Percentiles rank a stretch among this genome's conserved stretches.
These are phyloP conservation scores for Zaprionus taronus DNA, from an alignment of 1,140 invertebrate species.

Conservation along the genomic window DNA sequence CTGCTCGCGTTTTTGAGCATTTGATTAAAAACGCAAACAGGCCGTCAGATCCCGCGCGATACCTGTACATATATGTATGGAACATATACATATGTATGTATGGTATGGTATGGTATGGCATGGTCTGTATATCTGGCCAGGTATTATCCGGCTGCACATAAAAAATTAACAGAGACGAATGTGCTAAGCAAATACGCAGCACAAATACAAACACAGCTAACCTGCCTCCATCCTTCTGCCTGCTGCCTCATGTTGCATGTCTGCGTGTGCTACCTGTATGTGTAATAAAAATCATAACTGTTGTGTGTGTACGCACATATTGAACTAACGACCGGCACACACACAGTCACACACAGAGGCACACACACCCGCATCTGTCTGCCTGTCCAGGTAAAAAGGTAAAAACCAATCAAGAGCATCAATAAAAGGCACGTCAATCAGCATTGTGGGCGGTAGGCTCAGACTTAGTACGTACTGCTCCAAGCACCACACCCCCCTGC, in stretches of 20 bases:
- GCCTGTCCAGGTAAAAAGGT: slow-evolving; percentile 64
- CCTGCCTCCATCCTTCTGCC: slow-evolving; percentile 3
- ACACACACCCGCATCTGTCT: slow-evolving; percentile 43
- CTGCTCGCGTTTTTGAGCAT: slow-evolving; percentile 52
- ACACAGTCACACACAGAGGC: background rate
- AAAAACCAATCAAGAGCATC: slow-evolving; percentile 84
- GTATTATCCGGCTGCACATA: slow-evolving; percentile 57
- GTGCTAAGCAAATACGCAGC: slow-evolving; percentile 54
- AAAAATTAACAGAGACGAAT: slow-evolving; percentile 72
- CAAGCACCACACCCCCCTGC: background rate
- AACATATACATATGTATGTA: too few relatives aligned
- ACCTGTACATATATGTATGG: background rate
- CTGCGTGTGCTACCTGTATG: slow-evolving; percentile 38
- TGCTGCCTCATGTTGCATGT: slow-evolving; percentile 6
- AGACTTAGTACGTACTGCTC: slow-evolving; percentile 6
- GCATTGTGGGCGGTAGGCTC: slow-evolving; percentile 53
- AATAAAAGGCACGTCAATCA: slow-evolving; percentile 83
- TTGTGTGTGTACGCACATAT: slow-evolving; percentile 64
- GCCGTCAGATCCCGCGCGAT: slow-evolving; percentile 5
- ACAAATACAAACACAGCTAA: slow-evolving; percentile 60
- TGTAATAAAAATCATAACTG: slow-evolving; percentile 83
- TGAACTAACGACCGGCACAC: slow-evolving; percentile 70
- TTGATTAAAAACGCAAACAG: slow-evolving; percentile 83
- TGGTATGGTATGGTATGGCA: too few relatives aligned
- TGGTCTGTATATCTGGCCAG: background rate